Evolutionary conservation across 2,888 invertebrate species (phyloP), one percentile per base, ranked within the genome.

Genomic region (Latrodectus elegans): DNA sequence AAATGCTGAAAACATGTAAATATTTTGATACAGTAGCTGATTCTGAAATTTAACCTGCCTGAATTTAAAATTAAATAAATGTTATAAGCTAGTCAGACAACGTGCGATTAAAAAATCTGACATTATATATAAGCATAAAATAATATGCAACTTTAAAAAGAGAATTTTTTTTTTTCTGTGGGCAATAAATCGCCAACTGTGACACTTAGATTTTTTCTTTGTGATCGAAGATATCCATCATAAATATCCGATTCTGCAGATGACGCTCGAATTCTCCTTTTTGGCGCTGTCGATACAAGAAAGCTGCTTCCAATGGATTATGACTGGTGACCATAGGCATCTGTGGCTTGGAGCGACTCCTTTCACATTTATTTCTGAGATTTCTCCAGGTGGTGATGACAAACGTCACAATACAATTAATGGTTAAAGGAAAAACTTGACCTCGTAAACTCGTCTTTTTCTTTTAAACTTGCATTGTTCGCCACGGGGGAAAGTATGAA

Each of bases 191-290:
- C 73, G 81, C 73, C 81, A 81, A 74, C 67, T 52, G 52, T 67
- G 73, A 15, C 67, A 68, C 26, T 73, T 60, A 60, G 53, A 49
- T 67, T 38, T 38, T 38, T 38, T 38, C 38, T 2, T 38, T 52
- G 22, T 52, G 74, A 81, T 81, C 74, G 65, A 81, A 81, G 72
- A 80, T 80, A 80, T 82, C 82, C 82, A 75, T 82, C 82, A 82
- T 70, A n/a, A 12, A 53, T 68, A 67, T 75, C 74, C 55, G 15
- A 22, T 26, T 8, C 60, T 74, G 74, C 67, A 67, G 65, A 22
- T 73, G 81, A 81, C 51, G 53, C 64, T 38, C 6, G 68, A 74
- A 26, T 70, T 82, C 74, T 75, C 49, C 53, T 64, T 75, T 70
- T 75, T 73, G 49, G 22, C 49, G 53, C 74, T 82, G 82, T 75